These are phyloP conservation scores for Lepidonotus clava DNA, from an alignment of 2,888 invertebrate species.

Conservation along the genomic window DNA sequence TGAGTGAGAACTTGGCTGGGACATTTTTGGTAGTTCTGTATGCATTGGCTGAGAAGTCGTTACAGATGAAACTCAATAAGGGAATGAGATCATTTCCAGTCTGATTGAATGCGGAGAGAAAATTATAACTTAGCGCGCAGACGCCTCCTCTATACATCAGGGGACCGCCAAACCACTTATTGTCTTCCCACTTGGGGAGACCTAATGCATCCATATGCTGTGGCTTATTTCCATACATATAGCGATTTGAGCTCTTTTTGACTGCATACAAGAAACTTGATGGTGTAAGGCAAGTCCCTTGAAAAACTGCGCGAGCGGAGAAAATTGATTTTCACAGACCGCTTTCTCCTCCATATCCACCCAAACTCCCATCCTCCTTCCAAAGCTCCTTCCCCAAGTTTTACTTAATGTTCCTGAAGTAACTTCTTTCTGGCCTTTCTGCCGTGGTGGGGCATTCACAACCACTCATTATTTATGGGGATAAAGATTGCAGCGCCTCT, in stretches of 20 bases:
- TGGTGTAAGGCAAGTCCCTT: not conserved
- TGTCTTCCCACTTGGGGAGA: not conserved
- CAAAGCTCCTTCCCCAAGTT: too few relatives aligned
- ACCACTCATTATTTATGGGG: too few relatives aligned
- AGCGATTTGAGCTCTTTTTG: not conserved
- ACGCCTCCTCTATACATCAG: not conserved
- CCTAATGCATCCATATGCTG: not conserved
- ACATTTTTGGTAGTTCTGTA: not conserved
- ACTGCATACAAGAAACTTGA: not conserved
- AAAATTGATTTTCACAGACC: constrained; percentile 1
- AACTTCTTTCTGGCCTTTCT: too few relatives aligned
- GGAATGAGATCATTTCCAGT: not conserved
- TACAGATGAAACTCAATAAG: constrained; percentile 24
- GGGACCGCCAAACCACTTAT: not conserved
- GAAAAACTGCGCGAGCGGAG: not conserved
- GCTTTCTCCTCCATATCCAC: not conserved
- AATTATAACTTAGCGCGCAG: not conserved
- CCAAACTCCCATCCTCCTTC: too few relatives aligned
- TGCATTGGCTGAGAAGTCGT: constrained; percentile 1
- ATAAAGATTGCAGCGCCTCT: too few relatives aligned
- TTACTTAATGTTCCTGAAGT: too few relatives aligned
- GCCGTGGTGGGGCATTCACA: too few relatives aligned
- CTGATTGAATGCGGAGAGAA: not conserved
- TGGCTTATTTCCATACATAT: constrained; percentile 4
- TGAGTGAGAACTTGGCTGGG: not conserved